phyloP scores from a whole-genome alignment of 2,797 vertebrate species.

The Macropodus opercularis region DNA sequence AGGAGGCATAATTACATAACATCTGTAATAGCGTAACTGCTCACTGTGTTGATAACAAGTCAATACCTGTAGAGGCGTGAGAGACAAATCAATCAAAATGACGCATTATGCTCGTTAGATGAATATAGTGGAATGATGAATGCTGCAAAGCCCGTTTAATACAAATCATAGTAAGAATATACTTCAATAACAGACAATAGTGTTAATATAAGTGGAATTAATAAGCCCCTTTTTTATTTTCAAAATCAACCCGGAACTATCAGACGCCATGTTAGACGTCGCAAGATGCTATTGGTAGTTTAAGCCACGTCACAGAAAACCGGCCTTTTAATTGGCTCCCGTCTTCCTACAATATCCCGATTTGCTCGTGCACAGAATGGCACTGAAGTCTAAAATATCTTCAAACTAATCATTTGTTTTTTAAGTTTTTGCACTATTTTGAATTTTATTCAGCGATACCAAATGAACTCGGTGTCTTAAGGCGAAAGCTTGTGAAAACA shows the following conservation, averaged over 20 bases:
- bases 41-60: neutral
- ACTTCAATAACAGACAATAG: rapidly evolving
- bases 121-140: neutral
- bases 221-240: neutral
- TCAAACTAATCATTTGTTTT: conserved; percentile 17
- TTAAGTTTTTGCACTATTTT: neutral
- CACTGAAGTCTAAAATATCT: conserved; percentile 28
- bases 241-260: conserved; percentile 25
- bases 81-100: neutral
- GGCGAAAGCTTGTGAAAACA: neutral
- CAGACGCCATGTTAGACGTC: conserved; percentile 32
- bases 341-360: neutral
- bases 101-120: neutral
- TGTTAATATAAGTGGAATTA: neutral
- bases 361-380: conserved; percentile 22
- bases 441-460: neutral
- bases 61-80: neutral
- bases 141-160: neutral
- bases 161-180: neutral
- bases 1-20: conserved; percentile 19
- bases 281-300: conserved; percentile 51
- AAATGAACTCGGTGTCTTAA: neutral
- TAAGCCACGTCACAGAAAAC: conserved; percentile 11
- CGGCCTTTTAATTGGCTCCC: conserved; percentile 58
- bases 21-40: neutral